Evolutionary conservation across 2,888 invertebrate genomes (phyloP).

Genomic region (Thalpophila matura): DNA sequence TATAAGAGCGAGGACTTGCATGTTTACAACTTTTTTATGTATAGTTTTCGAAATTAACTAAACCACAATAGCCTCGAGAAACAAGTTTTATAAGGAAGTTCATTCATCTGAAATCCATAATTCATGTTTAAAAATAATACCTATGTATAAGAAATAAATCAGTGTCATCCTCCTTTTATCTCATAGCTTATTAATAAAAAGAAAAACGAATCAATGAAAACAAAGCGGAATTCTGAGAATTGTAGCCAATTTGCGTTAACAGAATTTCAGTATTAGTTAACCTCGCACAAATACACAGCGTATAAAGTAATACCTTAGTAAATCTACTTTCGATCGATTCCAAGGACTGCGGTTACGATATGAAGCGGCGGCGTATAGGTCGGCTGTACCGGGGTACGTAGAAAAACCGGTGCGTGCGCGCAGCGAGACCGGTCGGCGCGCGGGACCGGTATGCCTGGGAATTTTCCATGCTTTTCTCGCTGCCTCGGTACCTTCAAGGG

Average conservation of each 20-base stretch:
- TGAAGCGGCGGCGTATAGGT: conserved; percentile 16
- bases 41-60: too few species aligned
- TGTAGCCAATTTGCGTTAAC: background rate
- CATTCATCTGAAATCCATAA: too few species aligned
- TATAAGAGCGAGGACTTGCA: conserved; percentile 2
- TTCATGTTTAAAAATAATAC: background rate
- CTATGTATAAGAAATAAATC: too few species aligned
- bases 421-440: conserved; percentile 79
- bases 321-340: conserved; percentile 62
- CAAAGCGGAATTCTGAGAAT: background rate
- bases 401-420: conserved; percentile 64
- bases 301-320: conserved; percentile 34
- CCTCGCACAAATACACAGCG: conserved; percentile 11
- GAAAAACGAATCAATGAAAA: background rate
- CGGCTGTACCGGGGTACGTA: conserved; percentile 44
- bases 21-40: conserved; percentile 18
- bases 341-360: conserved; percentile 61
- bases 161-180: too few species aligned
- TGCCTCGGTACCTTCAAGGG: conserved; percentile 35
- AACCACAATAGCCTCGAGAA: background rate
- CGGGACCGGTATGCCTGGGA: conserved; percentile 77
- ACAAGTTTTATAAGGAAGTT: conserved; percentile 1
- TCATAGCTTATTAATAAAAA: too few species aligned
- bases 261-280: conserved; percentile 4
- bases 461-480: conserved; percentile 83